These are phyloP conservation scores for Euplagia quadripunctaria DNA, from an alignment of 2,888 invertebrate genomes.

Conservation along the genomic window DNA sequence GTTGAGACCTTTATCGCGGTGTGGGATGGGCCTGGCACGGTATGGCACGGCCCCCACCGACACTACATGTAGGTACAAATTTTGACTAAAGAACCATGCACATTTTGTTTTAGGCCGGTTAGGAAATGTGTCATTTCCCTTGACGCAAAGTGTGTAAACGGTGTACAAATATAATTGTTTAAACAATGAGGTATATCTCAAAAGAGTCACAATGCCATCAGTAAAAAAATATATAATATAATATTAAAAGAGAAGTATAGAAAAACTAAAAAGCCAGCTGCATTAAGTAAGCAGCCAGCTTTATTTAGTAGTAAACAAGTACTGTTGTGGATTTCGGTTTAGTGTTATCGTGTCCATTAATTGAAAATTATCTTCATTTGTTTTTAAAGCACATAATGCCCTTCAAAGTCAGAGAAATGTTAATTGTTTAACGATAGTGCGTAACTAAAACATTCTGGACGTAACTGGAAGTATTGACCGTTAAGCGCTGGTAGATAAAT, in stretches of 20 bases:
- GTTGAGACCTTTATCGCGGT: slow-evolving; percentile 77
- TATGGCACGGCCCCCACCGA: slow-evolving; percentile 80
- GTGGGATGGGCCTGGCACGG: slow-evolving; percentile 79
- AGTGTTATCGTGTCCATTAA: background rate
- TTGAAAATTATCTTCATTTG: background rate
- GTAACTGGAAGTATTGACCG: background rate
- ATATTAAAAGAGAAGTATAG: no score
- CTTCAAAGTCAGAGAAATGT: slow-evolving; percentile 3
- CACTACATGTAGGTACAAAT: slow-evolving; percentile 77
- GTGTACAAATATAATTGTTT: background rate
- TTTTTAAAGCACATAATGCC: slow-evolving; percentile 1
- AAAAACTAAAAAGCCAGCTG: background rate
- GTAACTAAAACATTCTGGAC: background rate
- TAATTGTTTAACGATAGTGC: background rate
- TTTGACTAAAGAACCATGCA: slow-evolving; percentile 69
- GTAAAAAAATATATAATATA: no score
- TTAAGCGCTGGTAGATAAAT: no score
- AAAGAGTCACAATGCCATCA: no score
- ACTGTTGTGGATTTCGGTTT: background rate
- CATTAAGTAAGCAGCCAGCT: background rate
- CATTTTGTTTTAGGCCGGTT: slow-evolving; percentile 15
- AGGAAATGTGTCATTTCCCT: background rate
- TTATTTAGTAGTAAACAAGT: background rate
- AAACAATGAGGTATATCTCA: no score
- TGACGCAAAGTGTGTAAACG: background rate